Evolutionary conservation across 2,797 vertebrate genomes (phyloP).

Genomic region (Caiman crocodilus): DNA sequence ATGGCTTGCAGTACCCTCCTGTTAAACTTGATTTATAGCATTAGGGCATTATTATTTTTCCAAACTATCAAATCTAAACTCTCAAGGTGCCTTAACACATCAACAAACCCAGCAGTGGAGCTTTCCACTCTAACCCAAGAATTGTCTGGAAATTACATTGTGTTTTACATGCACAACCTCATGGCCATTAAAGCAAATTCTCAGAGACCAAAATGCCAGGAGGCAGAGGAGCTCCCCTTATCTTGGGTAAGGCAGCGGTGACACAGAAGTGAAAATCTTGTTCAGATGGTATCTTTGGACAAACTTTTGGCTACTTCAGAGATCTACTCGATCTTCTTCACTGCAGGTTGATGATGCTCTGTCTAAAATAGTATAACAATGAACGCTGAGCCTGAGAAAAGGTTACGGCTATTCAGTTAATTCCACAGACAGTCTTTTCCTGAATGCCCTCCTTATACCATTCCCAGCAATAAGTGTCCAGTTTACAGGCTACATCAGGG

Average conservation of each 20-base stretch:
- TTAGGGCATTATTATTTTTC: not conserved
- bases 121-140: too few relatives aligned
- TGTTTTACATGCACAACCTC: not conserved
- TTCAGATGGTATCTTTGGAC: not conserved
- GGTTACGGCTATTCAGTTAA: not conserved
- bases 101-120: too few relatives aligned
- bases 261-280: not conserved
- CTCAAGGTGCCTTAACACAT: too few relatives aligned
- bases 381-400: not conserved
- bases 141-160: not conserved
- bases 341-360: not conserved
- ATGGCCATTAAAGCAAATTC: not conserved
- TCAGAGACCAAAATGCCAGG: not conserved
- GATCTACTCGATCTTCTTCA: not conserved
- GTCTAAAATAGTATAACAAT: not conserved
- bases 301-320: not conserved
- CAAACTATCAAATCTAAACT: not conserved
- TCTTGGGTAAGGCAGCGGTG: not conserved
- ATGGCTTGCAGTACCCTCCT: not conserved
- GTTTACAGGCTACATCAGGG: conserved; percentile 62
- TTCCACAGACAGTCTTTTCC: not conserved
- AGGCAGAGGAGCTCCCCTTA: not conserved
- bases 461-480: conserved; percentile 58
- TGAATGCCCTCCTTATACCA: not conserved
- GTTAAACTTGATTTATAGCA: not conserved